Conservation (phyloP, 2,797 vertebrate species). For the Acomys russatus region DNA sequence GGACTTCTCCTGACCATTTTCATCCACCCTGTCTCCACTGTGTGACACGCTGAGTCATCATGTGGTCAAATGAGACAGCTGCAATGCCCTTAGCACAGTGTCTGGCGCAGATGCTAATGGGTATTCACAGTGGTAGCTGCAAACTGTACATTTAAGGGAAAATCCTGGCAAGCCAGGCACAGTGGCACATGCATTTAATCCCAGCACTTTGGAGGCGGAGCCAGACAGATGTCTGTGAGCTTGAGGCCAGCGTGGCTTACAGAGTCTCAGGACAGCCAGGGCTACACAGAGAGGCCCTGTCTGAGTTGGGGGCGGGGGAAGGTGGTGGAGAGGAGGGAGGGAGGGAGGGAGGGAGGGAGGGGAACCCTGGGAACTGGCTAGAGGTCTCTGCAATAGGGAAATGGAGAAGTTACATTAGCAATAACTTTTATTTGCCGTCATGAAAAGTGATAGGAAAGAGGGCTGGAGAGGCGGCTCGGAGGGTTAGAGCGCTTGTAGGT, state of each 20-base stretch:
- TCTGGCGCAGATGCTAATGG: conserved; percentile 36
- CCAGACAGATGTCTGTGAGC: neutral
- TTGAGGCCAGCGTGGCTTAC: neutral
- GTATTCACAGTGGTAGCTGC: neutral
- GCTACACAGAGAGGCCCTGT: neutral
- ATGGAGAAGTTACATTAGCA: neutral
- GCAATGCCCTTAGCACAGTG: neutral
- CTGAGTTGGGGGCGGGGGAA: neutral
- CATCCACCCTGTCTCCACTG: neutral
- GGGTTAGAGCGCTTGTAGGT: neutral
- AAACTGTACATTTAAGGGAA: conserved; percentile 20
- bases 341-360: neutral
- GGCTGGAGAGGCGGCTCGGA: neutral
- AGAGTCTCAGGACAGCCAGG: neutral
- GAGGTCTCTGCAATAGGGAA: conserved; percentile 25
- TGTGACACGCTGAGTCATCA: neutral
- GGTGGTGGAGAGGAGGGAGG: too few relatives aligned
- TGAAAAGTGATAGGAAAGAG: conserved; percentile 9
- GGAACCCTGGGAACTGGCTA: neutral
- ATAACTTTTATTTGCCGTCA: conserved; percentile 43
- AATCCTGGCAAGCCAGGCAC: neutral
- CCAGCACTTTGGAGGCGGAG: neutral
- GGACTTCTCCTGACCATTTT: conserved; percentile 11
- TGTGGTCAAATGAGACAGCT: conserved; percentile 15
- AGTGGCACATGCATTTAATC: neutral